phyloP scores from a whole-genome alignment of 1,140 invertebrate species.

The Cydia splendana region DNA sequence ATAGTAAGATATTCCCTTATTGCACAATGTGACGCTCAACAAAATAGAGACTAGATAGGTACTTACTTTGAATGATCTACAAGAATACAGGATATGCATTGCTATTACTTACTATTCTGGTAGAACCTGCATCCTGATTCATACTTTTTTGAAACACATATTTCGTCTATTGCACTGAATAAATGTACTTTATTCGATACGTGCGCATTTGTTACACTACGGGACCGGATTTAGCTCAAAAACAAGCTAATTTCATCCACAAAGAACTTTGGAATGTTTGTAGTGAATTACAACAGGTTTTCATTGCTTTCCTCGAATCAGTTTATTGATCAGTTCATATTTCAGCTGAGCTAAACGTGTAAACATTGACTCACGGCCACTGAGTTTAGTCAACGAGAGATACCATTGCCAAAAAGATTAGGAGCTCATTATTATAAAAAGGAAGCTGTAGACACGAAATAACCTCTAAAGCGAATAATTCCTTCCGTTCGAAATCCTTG shows the following conservation, averaged over 20 bases:
- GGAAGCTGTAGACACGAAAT: constrained; percentile 2
- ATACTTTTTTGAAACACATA: too few relatives aligned
- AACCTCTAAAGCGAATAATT: background rate
- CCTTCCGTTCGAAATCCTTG: constrained; percentile 11
- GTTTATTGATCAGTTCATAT: constrained; percentile 8
- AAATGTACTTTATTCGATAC: constrained; percentile 20
- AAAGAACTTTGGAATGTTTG: constrained; percentile 9
- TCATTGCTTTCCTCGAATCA: constrained; percentile 27
- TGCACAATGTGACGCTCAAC: too few relatives aligned
- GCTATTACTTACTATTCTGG: too few relatives aligned
- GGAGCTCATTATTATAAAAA: constrained; percentile 10
- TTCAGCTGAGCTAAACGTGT: constrained; percentile 7
- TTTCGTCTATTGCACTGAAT: background rate
- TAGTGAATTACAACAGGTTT: constrained; percentile 16
- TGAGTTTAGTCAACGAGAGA: background rate
- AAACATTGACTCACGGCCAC: constrained; percentile 18
- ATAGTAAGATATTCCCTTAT: too few relatives aligned
- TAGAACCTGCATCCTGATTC: too few relatives aligned
- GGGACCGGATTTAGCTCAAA: constrained; percentile 7
- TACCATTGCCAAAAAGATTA: constrained; percentile 30
- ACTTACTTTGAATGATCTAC: too few relatives aligned
- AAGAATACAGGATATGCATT: too few relatives aligned
- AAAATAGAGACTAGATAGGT: too few relatives aligned
- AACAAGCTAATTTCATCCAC: background rate
- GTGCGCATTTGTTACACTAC: constrained; percentile 6